A percentile compares a stretch with the other conserved stretches of the same genome.
phyloP scores from a whole-genome alignment of 2,113 vertebrate species.

The Sarotherodon lohbergeri region DNA sequence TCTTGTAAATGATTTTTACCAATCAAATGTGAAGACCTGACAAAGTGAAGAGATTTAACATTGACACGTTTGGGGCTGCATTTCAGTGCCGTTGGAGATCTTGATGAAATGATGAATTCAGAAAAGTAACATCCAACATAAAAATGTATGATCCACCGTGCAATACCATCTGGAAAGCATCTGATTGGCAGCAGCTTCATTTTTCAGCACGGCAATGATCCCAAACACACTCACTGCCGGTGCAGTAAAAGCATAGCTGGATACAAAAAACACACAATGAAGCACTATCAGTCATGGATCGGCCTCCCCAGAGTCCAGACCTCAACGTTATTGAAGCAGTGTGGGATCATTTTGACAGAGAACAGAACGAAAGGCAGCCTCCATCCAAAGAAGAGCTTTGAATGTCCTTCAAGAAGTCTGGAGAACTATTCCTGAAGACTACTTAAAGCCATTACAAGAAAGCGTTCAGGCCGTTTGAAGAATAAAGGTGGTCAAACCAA shows the following conservation, averaged over 20 bases:
- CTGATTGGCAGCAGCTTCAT: background rate
- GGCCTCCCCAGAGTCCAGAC: background rate
- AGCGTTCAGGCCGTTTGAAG: background rate
- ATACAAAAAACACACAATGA: background rate
- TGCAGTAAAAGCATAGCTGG: background rate
- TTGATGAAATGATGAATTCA: background rate
- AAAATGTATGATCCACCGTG: fast-evolving
- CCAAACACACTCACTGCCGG: background rate
- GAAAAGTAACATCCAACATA: background rate
- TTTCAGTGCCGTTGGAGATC: background rate
- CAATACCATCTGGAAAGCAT: background rate
- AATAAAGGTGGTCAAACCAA: background rate
- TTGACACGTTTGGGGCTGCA: background rate
- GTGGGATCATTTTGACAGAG: fast-evolving
- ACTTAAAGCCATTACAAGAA: fast-evolving
- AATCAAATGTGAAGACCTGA: background rate
- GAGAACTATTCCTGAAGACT: background rate
- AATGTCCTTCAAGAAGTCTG: background rate
- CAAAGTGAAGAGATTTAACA: background rate
- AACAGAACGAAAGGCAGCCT: background rate
- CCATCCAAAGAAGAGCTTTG: background rate
- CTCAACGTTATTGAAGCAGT: background rate
- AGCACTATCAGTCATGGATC: background rate
- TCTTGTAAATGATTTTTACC: background rate
- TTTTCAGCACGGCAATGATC: background rate